Base-by-base conservation (phyloP, 2,113 vertebrate species). In the Silurus meridionalis region DNA sequence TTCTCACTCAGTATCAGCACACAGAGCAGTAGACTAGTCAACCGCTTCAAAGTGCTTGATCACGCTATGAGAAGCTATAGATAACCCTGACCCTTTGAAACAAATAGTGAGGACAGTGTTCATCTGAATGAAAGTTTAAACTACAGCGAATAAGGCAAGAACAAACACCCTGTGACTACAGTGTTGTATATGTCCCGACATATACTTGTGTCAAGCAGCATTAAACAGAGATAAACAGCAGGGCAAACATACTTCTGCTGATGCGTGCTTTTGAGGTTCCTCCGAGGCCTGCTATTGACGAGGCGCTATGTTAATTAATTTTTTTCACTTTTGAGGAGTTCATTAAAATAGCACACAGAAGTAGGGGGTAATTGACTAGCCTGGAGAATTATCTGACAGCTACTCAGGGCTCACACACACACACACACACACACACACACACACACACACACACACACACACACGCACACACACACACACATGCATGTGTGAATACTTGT, bases 241-340 rank as follows among this genome's bases (percentile, higher is more conserved):
- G 60, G 37, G 67, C 64, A 69, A 57, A 75, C 37, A 19, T 11
- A 52, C 19, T 25, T 37, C 28, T 63, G 55, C 15, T 82, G 21
- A 60, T 64, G 37, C 97, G 17, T 97, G 95, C 98, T 95, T 97
- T 71, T 55, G 46, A 84, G 69, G 19, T 53, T 83, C 84, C 61
- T 77, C 37, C 61, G 84, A 37, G 61, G 84, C n/a, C 79, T 84
- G 78, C 46, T 83, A 82, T 72, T 84, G 85, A 87, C 82, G 71
- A 64, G 78, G 46, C 15, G 10, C 67, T 78, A 78, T 83, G 57
- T 74, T 69, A 81, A 90, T 84, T 89, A 89, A 89, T 37, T 89
- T 85, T 69, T 75, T 79, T 46, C 10, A n/a, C 53, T 69, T 67
- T 28, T 85, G 82, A 86, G 67, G 79, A 63, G 83, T 85, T 87